Evolutionary conservation across 1,140 invertebrate genomes (phyloP), one percentile per base, ranked within the genome.

Genomic region (Lerema accius): DNA sequence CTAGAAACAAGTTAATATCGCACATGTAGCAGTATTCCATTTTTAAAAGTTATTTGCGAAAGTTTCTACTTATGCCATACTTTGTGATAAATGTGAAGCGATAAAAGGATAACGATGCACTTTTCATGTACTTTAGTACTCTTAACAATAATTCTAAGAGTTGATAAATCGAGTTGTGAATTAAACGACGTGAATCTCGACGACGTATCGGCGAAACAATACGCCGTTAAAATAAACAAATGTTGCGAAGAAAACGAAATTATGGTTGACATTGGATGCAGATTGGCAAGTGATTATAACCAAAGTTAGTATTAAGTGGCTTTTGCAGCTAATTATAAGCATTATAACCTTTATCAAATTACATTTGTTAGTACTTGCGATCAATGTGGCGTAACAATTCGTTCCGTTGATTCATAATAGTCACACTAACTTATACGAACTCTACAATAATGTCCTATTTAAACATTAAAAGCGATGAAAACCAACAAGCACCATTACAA

Each of bases 231-330:
- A 67, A 92, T 95, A 43, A 94, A 95, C 65, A 97, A 97, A 92
- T 97, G 96, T 81, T 96, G 96, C 86, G 94, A 95, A 75, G 80
- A 84, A 13, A 91, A 93, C 65, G 94, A 96, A 81, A 80, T 96
- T 19, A 92, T 95, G 70, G 80, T 95, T n/a, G 94, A 95, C 65
- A 90, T 89, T 32, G 82, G 86, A 58, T 96, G 95, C 80, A 92
- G 92, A 69, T 84, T 92, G 65, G 87, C 93, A 3, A 89, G 93
- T 63, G 83, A 93, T 56, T 93, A 93, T 43, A 92, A 93, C 69
- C 89, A 93, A 76, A 86, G 88, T 88, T 82, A 84, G 86, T 79
- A 76, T 16, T 42, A 45, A 37, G 16, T 60, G 42, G 7, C n/a
- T 32, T 39, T 4, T 59, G 11, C 13, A 28, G 9, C 45, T 59